These are phyloP conservation scores for Carollia perspicillata DNA, from an alignment of 2,113 vertebrate genomes.

Conservation along the genomic window DNA sequence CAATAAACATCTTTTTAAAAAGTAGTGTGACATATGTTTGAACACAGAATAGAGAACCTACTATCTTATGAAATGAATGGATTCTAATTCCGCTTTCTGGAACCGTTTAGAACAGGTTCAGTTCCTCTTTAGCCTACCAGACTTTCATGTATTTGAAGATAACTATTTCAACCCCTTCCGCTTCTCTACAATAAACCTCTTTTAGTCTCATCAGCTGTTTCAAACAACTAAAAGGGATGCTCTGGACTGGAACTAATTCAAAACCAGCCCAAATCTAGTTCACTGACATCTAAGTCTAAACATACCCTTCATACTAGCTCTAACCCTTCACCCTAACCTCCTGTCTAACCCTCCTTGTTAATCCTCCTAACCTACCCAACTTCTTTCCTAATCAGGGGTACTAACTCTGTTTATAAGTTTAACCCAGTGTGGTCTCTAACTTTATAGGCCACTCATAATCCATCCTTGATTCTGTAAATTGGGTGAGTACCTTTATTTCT, in stretches of 20 bases:
- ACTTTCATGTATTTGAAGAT: neutral
- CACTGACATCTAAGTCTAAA: conserved; percentile 30
- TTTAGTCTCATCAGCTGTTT: neutral
- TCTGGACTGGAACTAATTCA: neutral
- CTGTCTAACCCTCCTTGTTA: neutral
- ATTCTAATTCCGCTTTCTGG: conserved; percentile 25
- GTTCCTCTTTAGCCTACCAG: neutral
- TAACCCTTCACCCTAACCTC: neutral
- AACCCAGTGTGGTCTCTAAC: neutral
- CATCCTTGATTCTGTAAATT: neutral
- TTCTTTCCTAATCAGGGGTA: neutral
- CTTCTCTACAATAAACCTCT: neutral
- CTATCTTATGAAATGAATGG: neutral
- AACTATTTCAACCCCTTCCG: neutral
- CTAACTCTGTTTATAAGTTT: neutral
- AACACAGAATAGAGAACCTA: neutral
- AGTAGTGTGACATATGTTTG: neutral
- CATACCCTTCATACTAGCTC: neutral
- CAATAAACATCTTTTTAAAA: neutral
- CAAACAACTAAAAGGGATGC: neutral
- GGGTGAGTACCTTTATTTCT: conserved; percentile 88
- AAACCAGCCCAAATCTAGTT: neutral
- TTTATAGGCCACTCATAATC: neutral
- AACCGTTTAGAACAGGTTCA: neutral
- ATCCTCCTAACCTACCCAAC: neutral